Evolutionary conservation across 2,113 vertebrate species (phyloP).

Genomic region (Microcebus tavaratra): DNA sequence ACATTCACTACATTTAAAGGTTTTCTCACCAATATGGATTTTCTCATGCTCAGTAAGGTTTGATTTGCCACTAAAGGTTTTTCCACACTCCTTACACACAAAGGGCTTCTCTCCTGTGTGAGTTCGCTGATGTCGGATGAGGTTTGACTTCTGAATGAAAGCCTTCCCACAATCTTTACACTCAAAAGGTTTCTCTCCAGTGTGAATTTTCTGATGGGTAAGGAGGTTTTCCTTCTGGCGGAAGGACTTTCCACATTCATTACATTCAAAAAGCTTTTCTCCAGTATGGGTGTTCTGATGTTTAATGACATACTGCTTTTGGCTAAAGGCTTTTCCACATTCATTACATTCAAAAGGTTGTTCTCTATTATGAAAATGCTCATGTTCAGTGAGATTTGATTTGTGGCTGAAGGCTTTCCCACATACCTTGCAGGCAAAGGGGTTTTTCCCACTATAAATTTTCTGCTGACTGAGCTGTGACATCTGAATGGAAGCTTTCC

Average conservation of each 20-base stretch:
- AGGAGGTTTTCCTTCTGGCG: conserved; percentile 75
- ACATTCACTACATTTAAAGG: conserved; percentile 78
- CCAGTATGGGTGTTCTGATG: conserved; percentile 77
- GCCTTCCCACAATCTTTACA: conserved; percentile 74
- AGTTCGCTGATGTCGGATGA: conserved; percentile 80
- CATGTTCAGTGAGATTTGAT: conserved; percentile 76
- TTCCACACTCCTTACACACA: conserved; percentile 77
- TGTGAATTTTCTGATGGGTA: conserved; percentile 75
- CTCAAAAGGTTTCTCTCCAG: conserved; percentile 74
- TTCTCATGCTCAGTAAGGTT: conserved; percentile 78
- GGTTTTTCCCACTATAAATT: conserved; percentile 64
- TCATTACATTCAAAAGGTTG: conserved; percentile 78
- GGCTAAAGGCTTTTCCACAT: conserved; percentile 78
- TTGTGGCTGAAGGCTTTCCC: conserved; percentile 79
- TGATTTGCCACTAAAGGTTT: conserved; percentile 76
- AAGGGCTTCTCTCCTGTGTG: conserved; percentile 79
- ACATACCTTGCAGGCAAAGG: conserved; percentile 78
- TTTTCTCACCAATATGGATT: conserved; percentile 77
- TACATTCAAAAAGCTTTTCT: conserved; percentile 79
- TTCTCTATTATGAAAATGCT: conserved; percentile 76
- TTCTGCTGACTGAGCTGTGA: conserved; percentile 68
- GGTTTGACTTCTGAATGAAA: conserved; percentile 78
- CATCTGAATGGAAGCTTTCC: conserved; percentile 68
- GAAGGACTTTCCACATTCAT: conserved; percentile 78
- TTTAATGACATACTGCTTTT: conserved; percentile 78